These are phyloP conservation scores for Tribolium freemani DNA, from an alignment of 2,888 invertebrate genomes.

Conservation along the genomic window DNA sequence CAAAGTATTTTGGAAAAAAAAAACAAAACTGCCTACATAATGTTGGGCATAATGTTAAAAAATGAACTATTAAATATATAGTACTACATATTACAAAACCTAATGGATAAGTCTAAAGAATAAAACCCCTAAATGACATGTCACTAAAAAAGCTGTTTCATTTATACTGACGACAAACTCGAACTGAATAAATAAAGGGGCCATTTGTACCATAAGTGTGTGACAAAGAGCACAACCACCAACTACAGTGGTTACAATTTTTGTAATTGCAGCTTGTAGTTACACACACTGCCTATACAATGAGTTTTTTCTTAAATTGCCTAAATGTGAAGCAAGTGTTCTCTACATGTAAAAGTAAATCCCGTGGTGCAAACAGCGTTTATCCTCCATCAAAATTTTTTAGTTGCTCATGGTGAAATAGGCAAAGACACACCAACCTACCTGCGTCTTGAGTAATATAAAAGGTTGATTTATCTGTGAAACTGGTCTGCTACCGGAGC, in stretches of 20 bases:
- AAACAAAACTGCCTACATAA: too few relatives aligned
- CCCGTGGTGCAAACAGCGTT: conserved; percentile 36
- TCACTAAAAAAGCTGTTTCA: conserved; percentile 43
- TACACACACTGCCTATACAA: too few relatives aligned
- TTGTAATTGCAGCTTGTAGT: too few relatives aligned
- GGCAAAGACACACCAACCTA: conserved; percentile 46
- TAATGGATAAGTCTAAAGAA: conserved; percentile 20
- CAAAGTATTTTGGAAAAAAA: too few relatives aligned
- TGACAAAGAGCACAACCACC: background rate
- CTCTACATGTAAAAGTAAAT: too few relatives aligned
- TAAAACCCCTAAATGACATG: conserved; percentile 47
- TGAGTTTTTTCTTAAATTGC: too few relatives aligned
- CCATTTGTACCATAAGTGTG: conserved; percentile 25
- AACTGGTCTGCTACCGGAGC: conserved; percentile 58
- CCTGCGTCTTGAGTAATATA: conserved; percentile 55
- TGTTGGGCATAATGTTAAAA: background rate
- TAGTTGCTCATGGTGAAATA: conserved; percentile 33
- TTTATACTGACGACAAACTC: conserved; percentile 36
- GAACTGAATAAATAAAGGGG: background rate
- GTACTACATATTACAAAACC: conserved; percentile 4
- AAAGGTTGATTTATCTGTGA: conserved; percentile 61
- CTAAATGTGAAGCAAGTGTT: too few relatives aligned
- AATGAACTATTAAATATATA: background rate
- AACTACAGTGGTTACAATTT: too few relatives aligned
- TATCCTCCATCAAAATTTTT: conserved; percentile 19